Conservation (phyloP, 2,888 invertebrate species). For the Nipponacmea schrenckii region DNA sequence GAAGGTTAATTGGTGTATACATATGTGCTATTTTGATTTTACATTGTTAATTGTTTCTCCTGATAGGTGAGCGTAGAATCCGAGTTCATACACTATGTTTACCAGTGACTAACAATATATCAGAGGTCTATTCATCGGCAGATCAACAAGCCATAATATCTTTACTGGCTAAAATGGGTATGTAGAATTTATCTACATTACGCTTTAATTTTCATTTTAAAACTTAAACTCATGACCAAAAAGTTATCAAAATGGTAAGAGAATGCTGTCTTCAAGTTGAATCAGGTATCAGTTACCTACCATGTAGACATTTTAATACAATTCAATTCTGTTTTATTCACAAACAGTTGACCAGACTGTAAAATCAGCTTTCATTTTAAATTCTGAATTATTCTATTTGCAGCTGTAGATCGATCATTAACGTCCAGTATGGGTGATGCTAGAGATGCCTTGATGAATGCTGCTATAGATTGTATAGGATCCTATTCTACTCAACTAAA, state of each 20-base stretch:
- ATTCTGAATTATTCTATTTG: slow-evolving; percentile 25
- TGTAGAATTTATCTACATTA: slow-evolving; percentile 28
- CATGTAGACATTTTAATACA: no score
- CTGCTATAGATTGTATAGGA: slow-evolving; percentile 87
- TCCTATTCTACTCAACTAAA: slow-evolving; percentile 77
- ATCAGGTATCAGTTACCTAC: background rate
- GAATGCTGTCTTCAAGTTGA: background rate
- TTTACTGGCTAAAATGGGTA: slow-evolving; percentile 94
- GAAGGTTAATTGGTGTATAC: no score
- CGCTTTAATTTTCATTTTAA: background rate
- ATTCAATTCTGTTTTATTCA: no score
- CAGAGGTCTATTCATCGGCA: slow-evolving; percentile 87
- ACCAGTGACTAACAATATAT: slow-evolving; percentile 85
- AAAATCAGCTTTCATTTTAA: background rate
- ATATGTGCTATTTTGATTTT: background rate
- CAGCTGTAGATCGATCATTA: slow-evolving; percentile 90
- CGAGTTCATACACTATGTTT: slow-evolving; percentile 96
- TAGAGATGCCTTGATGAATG: slow-evolving; percentile 95
- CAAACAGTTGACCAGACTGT: background rate
- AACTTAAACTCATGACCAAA: background rate
- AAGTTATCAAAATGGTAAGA: background rate
- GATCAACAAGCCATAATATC: slow-evolving; percentile 94
- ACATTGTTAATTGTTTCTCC: background rate
- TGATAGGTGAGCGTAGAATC: slow-evolving; percentile 89
- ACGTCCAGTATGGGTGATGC: slow-evolving; percentile 90